Conservation (phyloP, 2,797 vertebrate genomes). For the Hoplostethus atlanticus region DNA sequence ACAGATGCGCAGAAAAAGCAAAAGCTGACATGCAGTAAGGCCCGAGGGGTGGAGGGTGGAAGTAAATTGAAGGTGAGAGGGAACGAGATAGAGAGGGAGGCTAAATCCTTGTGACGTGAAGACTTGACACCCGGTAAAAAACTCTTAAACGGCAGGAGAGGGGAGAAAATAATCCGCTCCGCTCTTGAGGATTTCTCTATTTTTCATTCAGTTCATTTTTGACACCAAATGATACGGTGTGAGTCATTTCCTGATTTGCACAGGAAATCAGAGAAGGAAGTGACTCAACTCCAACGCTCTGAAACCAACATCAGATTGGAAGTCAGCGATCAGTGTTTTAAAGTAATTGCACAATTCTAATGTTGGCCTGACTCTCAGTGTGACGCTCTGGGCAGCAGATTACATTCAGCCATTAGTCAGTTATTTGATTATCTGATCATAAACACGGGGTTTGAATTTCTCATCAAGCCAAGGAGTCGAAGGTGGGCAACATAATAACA, state of each 20-base stretch:
- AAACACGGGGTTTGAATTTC: slow-evolving; percentile 2
- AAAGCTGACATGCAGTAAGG: too few species aligned
- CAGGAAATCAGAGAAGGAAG: not conserved
- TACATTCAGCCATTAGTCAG: too few species aligned
- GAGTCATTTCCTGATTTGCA: not conserved
- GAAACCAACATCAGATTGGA: not conserved
- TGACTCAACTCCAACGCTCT: not conserved
- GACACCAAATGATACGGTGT: not conserved
- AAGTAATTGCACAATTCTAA: not conserved
- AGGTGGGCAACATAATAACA: not conserved
- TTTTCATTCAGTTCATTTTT: not conserved
- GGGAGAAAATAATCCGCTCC: not conserved
- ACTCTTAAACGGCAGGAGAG: not conserved
- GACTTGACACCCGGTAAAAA: too few species aligned
- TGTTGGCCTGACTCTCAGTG: too few species aligned
- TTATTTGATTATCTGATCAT: not conserved
- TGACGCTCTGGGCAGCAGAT: not conserved
- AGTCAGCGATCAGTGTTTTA: not conserved
- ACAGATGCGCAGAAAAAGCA: too few species aligned
- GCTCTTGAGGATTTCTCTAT: not conserved
- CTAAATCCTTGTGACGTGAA: too few species aligned
- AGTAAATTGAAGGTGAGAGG: too few species aligned
- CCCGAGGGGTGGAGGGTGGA: not conserved
- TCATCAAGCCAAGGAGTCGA: not conserved
- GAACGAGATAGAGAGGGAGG: too few species aligned